A percentile compares a stretch with the other conserved stretches of the same genome.
Conservation (phyloP, 1,140 invertebrate genomes). For the Caenorhabditis tropicalis region DNA sequence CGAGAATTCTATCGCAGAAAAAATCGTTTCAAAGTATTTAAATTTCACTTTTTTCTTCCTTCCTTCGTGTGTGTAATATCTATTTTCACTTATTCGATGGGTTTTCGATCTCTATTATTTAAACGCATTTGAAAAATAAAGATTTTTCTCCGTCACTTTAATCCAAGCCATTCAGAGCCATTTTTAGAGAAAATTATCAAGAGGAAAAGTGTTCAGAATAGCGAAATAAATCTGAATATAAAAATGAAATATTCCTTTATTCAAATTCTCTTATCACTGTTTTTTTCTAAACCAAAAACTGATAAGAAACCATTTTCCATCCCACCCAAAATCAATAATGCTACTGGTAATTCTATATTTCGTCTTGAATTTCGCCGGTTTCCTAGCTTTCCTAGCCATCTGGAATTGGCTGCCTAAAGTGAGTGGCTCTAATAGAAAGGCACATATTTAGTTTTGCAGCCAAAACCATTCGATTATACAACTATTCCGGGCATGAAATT, state of each 20-base stretch:
- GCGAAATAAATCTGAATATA: no score
- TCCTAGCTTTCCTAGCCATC: constrained; percentile 36
- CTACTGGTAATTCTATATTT: constrained; percentile 47
- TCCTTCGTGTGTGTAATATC: background rate
- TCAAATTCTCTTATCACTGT: no score
- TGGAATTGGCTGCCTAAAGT: constrained; percentile 43
- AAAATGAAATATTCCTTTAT: no score
- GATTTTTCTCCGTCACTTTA: no score
- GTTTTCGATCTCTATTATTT: no score
- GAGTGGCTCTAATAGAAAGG: background rate
- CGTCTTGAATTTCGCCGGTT: constrained; percentile 44
- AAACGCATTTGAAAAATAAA: no score
- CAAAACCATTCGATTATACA: constrained; percentile 51
- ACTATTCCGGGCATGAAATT: constrained; percentile 50
- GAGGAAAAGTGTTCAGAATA: no score
- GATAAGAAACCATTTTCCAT: background rate
- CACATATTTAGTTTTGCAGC: constrained; percentile 23
- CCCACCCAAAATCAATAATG: background rate
- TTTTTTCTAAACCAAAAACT: no score
- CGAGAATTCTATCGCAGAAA: constrained; percentile 39
- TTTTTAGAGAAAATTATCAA: no score
- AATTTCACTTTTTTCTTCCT: constrained; percentile 7
- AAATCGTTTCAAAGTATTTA: constrained; percentile 54
- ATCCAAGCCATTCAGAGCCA: no score
- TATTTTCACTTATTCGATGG: constrained; percentile 39